Evolutionary conservation across 2,888 invertebrate genomes (phyloP).

Genomic region (Chrysomela aeneicollis): DNA sequence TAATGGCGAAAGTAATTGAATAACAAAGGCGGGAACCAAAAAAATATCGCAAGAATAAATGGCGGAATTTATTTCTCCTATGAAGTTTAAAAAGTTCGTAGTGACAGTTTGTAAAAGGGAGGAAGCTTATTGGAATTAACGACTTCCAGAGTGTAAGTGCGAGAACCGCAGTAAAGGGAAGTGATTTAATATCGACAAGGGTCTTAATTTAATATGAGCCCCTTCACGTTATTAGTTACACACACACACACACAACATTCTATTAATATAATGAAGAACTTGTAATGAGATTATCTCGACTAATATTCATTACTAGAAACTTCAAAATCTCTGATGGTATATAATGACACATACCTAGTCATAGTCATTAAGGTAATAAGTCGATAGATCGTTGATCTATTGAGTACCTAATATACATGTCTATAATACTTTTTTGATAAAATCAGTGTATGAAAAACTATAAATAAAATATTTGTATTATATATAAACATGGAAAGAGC

Average conservation of each 20-base stretch:
- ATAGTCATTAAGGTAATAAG: no score
- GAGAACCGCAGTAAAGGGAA: slow-evolving; percentile 54
- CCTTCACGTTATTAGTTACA: slow-evolving; percentile 55
- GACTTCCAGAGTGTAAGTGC: slow-evolving; percentile 50
- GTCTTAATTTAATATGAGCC: slow-evolving; percentile 56
- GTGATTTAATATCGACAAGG: slow-evolving; percentile 57
- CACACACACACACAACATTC: slow-evolving; percentile 50
- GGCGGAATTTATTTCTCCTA: slow-evolving; percentile 58
- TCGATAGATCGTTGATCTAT: no score
- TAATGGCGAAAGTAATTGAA: slow-evolving; percentile 61
- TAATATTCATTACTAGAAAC: neutral
- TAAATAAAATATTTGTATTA: no score
- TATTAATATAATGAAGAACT: slow-evolving; percentile 56
- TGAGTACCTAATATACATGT: no score
- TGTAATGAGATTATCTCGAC: slow-evolving; percentile 48
- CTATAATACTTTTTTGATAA: no score
- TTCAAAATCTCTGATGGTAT: neutral
- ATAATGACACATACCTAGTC: no score
- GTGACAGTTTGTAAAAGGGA: slow-evolving; percentile 58
- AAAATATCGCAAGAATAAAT: slow-evolving; percentile 58
- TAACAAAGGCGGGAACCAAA: slow-evolving; percentile 59
- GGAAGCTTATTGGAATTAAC: slow-evolving; percentile 56
- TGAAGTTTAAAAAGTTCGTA: slow-evolving; percentile 57
- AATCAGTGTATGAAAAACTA: no score
- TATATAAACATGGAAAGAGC: no score